phyloP scores from a whole-genome alignment of 2,888 invertebrate genomes.

The Clepsis dumicolana region DNA sequence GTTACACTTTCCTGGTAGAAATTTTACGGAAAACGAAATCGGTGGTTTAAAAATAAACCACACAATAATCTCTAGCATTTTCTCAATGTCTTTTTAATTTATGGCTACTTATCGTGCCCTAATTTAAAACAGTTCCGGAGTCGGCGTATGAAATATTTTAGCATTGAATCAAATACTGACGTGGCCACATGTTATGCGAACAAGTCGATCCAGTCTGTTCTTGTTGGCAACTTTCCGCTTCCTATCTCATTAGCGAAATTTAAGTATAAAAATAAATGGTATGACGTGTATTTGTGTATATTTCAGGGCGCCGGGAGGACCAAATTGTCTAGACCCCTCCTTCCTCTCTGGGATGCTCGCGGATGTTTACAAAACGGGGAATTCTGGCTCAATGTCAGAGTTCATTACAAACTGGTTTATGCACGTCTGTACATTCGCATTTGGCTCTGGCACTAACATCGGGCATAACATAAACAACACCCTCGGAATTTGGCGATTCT shows the following conservation, averaged over 20 bases:
- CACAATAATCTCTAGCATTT: background rate
- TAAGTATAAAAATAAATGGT: constrained; percentile 43
- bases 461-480: constrained; percentile 46
- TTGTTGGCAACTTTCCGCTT: constrained; percentile 38
- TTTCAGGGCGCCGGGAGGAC: constrained; percentile 37
- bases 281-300: constrained; percentile 45
- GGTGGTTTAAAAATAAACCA: background rate
- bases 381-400: constrained; percentile 28
- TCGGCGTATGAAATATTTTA: constrained; percentile 17
- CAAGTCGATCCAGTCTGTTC: constrained; percentile 21
- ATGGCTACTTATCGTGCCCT: constrained; percentile 10
- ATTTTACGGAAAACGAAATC: background rate
- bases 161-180: constrained; percentile 32
- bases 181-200: constrained; percentile 17
- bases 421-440: constrained; percentile 33
- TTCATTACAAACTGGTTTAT: constrained; percentile 16
- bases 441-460: constrained; percentile 50
- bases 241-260: constrained; percentile 44
- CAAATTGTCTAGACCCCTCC: constrained; percentile 30
- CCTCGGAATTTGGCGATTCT: constrained; percentile 47
- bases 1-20: too few species aligned
- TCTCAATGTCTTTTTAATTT: constrained; percentile 14
- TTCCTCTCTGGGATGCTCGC: constrained; percentile 7
- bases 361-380: constrained; percentile 28
- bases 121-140: constrained; percentile 28